Percentiles rank a stretch among this genome's conserved stretches.
phyloP scores from a whole-genome alignment of 2,888 invertebrate genomes.

The Antheraea assamensis region DNA sequence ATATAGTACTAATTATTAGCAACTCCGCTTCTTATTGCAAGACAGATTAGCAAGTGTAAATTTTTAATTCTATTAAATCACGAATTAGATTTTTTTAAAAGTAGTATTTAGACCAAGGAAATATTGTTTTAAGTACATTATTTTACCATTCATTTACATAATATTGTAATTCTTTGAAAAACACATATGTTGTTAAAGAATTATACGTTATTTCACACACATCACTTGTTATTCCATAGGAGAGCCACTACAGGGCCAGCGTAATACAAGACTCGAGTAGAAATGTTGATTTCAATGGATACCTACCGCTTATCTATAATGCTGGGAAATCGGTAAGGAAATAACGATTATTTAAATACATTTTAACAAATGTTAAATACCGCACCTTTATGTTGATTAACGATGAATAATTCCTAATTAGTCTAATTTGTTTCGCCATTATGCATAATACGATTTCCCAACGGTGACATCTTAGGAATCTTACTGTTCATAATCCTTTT shows the following conservation, averaged over 20 bases:
- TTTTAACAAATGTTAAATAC: not conserved
- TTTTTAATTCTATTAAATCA: no score
- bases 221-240: constrained; percentile 33
- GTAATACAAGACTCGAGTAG: constrained; percentile 29
- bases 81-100: no score
- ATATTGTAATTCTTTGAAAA: not conserved
- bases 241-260: constrained; percentile 56
- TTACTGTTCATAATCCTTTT: no score
- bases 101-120: not conserved
- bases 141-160: not conserved
- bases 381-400: no score
- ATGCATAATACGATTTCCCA: no score
- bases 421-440: no score
- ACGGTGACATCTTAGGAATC: no score
- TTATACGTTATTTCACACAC: not conserved
- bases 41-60: no score
- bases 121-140: not conserved
- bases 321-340: constrained; percentile 52
- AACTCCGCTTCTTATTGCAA: not conserved
- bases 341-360: not conserved
- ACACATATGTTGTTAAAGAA: not conserved
- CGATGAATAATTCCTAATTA: no score
- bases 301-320: constrained; percentile 41
- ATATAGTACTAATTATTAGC: not conserved
- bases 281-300: constrained; percentile 33